Conservation (phyloP, 2,797 vertebrate species). For the Ispidina lecontei region DNA sequence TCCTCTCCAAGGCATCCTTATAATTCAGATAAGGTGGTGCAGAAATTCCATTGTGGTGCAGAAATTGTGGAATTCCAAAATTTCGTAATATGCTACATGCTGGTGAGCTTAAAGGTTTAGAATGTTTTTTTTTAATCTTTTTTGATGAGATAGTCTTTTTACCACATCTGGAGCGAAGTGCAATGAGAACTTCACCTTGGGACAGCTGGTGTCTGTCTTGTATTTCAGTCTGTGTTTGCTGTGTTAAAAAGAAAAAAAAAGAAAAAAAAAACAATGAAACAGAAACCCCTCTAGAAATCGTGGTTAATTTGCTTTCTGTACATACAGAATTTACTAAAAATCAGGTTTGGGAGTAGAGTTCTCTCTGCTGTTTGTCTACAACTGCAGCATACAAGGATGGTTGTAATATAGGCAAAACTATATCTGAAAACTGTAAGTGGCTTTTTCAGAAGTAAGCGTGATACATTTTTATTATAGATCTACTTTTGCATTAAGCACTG, state of each 20-base stretch:
- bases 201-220: background rate
- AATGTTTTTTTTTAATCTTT: background rate
- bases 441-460: background rate
- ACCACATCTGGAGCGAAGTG: background rate
- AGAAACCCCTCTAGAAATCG: background rate
- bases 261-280: background rate
- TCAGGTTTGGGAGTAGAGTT: background rate
- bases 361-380: background rate
- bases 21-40: background rate
- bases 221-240: background rate
- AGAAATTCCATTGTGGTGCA: background rate
- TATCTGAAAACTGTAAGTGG: background rate
- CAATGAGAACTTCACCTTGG: background rate
- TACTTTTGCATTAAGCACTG: background rate
- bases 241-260: background rate
- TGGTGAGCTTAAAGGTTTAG: background rate
- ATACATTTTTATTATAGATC: background rate
- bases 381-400: background rate
- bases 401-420: background rate
- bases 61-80: background rate
- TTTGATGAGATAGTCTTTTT: background rate
- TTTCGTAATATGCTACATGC: rapidly evolving
- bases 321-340: background rate
- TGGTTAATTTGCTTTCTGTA: background rate
- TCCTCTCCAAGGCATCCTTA: rapidly evolving